Base-by-base conservation (phyloP, 2,113 vertebrate species). In the Salvelinus alpinus region DNA sequence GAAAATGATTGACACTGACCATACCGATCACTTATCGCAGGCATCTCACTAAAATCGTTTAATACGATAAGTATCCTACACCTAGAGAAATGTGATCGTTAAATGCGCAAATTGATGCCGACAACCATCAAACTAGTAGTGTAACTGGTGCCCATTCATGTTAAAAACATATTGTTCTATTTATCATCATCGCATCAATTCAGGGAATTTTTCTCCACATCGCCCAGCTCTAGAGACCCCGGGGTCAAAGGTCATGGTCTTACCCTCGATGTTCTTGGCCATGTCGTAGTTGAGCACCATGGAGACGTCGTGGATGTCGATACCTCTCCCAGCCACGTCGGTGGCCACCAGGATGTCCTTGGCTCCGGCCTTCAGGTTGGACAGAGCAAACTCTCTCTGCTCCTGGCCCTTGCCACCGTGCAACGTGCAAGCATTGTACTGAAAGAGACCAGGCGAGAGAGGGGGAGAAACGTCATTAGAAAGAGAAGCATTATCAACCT, bases 261-360 rank as follows among this genome's bases (percentile, higher is more conserved):
- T 82, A 98, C 98, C 98, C 91, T 99, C 98, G 16, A 99, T 99
- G 86, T 99, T 99, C 91, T 99, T 99, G 44, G 98, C 98, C 98
- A 99, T 99, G 90, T 99, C 98, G 1, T 99, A 99, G 94, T 99
- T 99, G 79, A 99, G 80, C 1, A 99, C 98, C 97, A 97, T 98
- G 8, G 98, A 99, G 38, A 99, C 98, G 20, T 99, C 98, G 0
- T 99, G 98, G 92, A 99, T 99, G 84, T 99, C 97, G 11, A 99
- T 99, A 88, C 98, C 98, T 70, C 98, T 94, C 22, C 98, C 98
- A 0, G 98, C 98, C 82, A 99, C 98, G 1, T 99, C 98, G 0
- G 98, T 99, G 71, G 98, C 98, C 88, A 99, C 98, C 92, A 99
- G 85, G 88, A 99, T 99, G 87, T 99, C 98, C 92, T 99, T 99